phyloP scores from a whole-genome alignment of 2,888 invertebrate genomes.

The Melanotus villosus region DNA sequence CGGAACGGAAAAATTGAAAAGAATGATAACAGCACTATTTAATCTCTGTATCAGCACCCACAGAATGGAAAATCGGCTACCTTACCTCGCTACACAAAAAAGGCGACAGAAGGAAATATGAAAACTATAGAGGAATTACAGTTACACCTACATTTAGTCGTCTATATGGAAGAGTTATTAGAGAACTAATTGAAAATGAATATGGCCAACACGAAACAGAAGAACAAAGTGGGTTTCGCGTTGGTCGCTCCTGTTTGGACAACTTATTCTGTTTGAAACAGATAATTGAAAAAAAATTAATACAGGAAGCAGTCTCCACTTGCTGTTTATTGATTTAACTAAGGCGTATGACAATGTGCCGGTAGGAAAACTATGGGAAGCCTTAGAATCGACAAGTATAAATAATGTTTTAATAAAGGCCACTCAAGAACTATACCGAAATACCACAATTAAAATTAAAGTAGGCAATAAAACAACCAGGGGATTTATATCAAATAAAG shows the following conservation, averaged over 20 bases:
- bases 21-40: too few species aligned
- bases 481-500: too few species aligned
- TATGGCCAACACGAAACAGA: conserved; percentile 6
- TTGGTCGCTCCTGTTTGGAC: not conserved
- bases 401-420: too few species aligned
- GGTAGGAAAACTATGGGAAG: too few species aligned
- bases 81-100: conserved; percentile 3
- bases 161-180: conserved; percentile 27
- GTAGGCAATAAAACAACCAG: too few species aligned
- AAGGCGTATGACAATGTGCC: too few species aligned
- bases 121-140: conserved; percentile 18
- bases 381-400: too few species aligned
- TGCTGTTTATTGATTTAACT: conserved; percentile 8
- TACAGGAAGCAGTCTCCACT: conserved; percentile 11
- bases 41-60: too few species aligned
- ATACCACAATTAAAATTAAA: too few species aligned
- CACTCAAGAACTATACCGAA: too few species aligned
- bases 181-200: conserved; percentile 23
- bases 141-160: conserved; percentile 22
- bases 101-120: not conserved
- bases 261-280: conserved; percentile 25
- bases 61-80: too few species aligned
- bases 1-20: too few species aligned
- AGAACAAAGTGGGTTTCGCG: conserved; percentile 20
- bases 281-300: conserved; percentile 20